Conservation (phyloP, 2,888 invertebrate genomes). For the Tanytarsus gracilentus region DNA sequence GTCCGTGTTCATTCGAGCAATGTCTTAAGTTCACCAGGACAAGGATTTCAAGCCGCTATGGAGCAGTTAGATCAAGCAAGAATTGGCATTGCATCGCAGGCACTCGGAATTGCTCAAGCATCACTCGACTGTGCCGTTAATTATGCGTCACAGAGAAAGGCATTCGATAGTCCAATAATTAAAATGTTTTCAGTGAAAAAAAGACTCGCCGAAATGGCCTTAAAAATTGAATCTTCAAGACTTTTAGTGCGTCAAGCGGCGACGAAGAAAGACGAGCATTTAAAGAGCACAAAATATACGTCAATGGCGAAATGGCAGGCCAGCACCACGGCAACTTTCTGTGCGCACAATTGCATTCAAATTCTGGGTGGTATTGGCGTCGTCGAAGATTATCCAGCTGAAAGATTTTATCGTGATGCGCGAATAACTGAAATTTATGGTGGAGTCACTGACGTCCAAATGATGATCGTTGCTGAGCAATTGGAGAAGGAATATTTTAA, state of each 20-base stretch:
- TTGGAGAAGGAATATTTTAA: too few relatives aligned
- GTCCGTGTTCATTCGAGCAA: slow-evolving; percentile 52
- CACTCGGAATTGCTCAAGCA: slow-evolving; percentile 62
- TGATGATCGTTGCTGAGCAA: too few relatives aligned
- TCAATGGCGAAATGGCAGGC: slow-evolving; percentile 70
- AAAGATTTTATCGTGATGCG: slow-evolving; percentile 66
- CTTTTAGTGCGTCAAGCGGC: slow-evolving; percentile 64
- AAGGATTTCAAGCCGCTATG: slow-evolving; percentile 61
- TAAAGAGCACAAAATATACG: slow-evolving; percentile 52
- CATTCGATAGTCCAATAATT: slow-evolving; percentile 58
- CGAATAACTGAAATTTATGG: slow-evolving; percentile 74
- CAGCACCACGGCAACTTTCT: slow-evolving; percentile 58
- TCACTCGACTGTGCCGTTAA: slow-evolving; percentile 63
- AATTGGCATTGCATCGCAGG: slow-evolving; percentile 67
- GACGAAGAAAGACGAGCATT: slow-evolving; percentile 46
- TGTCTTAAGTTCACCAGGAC: slow-evolving; percentile 49
- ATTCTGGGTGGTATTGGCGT: slow-evolving; percentile 66
- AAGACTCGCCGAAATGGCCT: slow-evolving; percentile 56
- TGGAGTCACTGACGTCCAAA: too few relatives aligned
- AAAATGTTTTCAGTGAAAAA: slow-evolving; percentile 56
- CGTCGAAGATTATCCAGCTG: slow-evolving; percentile 59
- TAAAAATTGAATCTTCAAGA: slow-evolving; percentile 56
- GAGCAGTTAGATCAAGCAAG: slow-evolving; percentile 58
- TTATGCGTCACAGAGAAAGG: slow-evolving; percentile 55
- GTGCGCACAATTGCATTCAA: slow-evolving; percentile 63